These are phyloP conservation scores for Bhutanitis thaidina DNA, from an alignment of 2,888 invertebrate species.

Conservation along the genomic window DNA sequence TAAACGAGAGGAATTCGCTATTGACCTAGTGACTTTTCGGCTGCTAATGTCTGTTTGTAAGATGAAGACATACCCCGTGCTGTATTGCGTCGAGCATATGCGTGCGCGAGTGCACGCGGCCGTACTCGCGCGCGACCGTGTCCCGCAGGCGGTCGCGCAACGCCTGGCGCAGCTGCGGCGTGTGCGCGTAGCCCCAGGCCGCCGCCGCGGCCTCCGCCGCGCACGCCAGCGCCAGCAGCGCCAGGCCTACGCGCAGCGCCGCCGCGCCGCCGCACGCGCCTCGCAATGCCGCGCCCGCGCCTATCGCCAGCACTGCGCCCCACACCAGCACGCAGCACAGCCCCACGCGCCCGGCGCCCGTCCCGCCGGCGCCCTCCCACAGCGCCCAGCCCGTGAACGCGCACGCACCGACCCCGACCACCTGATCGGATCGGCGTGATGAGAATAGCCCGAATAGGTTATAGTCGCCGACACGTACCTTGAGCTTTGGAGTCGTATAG, in stretches of 20 bases:
- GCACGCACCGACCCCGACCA: slow-evolving; percentile 51
- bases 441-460: too few relatives aligned
- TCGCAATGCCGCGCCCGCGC: slow-evolving; percentile 44
- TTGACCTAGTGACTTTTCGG: too few relatives aligned
- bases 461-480: too few relatives aligned
- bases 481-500: too few relatives aligned
- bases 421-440: slow-evolving; percentile 29
- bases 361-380: slow-evolving; percentile 56
- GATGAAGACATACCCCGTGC: slow-evolving; percentile 39
- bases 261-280: slow-evolving; percentile 34
- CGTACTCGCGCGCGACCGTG: slow-evolving; percentile 55
- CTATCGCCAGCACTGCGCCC: slow-evolving; percentile 52
- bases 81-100: slow-evolving; percentile 61
- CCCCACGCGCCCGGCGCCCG: slow-evolving; percentile 54
- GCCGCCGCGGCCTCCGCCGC: slow-evolving; percentile 62
- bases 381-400: slow-evolving; percentile 61
- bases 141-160: slow-evolving; percentile 41
- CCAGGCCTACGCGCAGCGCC: slow-evolving; percentile 57
- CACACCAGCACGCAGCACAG: slow-evolving; percentile 35
- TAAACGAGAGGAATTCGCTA: too few relatives aligned
- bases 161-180: slow-evolving; percentile 50
- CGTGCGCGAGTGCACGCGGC: slow-evolving; percentile 48
- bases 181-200: slow-evolving; percentile 68
- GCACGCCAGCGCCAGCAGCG: slow-evolving; percentile 56
- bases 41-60: too few relatives aligned